phyloP scores from a whole-genome alignment of 2,113 vertebrate genomes.

The Sphyrna mokarran region DNA sequence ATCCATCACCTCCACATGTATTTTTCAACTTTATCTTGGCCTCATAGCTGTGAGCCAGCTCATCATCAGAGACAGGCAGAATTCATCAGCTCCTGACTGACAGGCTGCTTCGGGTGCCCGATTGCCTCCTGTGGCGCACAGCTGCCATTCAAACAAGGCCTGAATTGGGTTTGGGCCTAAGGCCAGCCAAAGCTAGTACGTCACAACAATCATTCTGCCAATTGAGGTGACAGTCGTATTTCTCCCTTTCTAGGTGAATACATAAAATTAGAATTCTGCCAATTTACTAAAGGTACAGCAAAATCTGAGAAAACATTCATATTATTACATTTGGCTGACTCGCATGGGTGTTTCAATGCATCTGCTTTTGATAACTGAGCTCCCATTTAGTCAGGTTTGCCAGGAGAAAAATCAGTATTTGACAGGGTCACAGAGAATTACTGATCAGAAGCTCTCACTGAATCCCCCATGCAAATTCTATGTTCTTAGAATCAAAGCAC shows the following conservation, averaged over 20 bases:
- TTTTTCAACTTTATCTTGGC: background rate
- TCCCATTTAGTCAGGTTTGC: background rate
- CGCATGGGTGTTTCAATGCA: background rate
- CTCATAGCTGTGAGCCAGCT: background rate
- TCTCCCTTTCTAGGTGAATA: background rate
- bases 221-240: background rate
- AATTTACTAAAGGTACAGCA: background rate
- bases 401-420: background rate
- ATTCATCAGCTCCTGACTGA: background rate
- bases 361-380: conserved; percentile 4
- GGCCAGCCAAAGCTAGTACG: no score
- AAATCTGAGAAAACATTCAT: background rate
- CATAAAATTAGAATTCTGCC: background rate
- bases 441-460: background rate
- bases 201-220: background rate
- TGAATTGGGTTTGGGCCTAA: background rate
- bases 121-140: background rate
- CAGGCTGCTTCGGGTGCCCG: background rate
- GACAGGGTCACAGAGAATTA: background rate
- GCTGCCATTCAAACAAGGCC: background rate
- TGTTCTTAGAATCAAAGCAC: background rate
- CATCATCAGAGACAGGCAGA: background rate
- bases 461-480: background rate
- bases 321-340: background rate
- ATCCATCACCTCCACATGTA: no score